These are phyloP conservation scores for Stegostoma tigrinum DNA, from an alignment of 2,113 vertebrate genomes.

Conservation along the genomic window DNA sequence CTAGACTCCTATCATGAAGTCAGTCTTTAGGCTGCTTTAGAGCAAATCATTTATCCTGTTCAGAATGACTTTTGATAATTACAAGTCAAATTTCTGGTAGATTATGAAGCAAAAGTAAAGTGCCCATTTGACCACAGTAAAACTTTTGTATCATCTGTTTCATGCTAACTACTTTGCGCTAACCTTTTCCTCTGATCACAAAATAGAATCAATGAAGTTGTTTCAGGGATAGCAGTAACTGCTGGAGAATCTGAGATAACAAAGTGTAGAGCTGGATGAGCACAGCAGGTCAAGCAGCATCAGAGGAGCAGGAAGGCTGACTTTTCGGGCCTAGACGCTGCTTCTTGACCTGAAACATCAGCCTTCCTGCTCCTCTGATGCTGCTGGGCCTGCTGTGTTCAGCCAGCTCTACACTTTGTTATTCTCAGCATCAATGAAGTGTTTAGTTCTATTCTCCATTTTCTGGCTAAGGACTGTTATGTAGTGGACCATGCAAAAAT, in stretches of 20 bases:
- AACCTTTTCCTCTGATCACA: background rate
- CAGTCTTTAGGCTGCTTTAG: background rate
- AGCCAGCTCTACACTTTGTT: too few relatives aligned
- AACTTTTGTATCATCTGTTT: background rate
- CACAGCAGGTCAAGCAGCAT: too few relatives aligned
- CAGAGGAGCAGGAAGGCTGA: too few relatives aligned
- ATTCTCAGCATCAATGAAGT: background rate
- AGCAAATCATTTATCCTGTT: background rate
- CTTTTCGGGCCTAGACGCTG: too few relatives aligned
- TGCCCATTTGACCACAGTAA: background rate
- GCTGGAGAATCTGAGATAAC: too few relatives aligned
- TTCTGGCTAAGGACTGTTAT: background rate
- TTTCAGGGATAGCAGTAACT: too few relatives aligned
- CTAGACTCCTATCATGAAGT: background rate
- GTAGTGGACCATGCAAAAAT: background rate
- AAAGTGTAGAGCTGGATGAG: too few relatives aligned
- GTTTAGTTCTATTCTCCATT: background rate
- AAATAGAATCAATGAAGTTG: background rate
- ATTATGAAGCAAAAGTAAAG: background rate
- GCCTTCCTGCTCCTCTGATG: too few relatives aligned
- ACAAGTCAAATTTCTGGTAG: background rate
- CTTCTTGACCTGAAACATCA: too few relatives aligned
- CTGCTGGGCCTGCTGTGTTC: too few relatives aligned
- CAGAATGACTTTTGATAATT: background rate
- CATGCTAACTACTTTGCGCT: background rate